Conservation (phyloP, 2,888 invertebrate species). For the Drosophila cognata region DNA sequence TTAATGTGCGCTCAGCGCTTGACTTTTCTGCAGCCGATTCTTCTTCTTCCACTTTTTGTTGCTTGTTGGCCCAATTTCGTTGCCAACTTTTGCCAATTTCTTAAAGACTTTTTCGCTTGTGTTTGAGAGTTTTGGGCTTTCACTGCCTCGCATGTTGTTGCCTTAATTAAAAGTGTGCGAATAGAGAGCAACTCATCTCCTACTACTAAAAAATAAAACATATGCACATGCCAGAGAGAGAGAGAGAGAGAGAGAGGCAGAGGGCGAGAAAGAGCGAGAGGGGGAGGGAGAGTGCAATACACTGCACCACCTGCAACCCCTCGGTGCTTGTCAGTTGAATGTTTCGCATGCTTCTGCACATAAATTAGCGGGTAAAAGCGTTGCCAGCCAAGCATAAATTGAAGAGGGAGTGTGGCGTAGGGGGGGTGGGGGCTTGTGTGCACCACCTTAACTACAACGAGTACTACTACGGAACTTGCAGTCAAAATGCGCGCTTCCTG, state of each 20-base stretch:
- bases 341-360: slow-evolving; percentile 70
- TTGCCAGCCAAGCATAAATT: slow-evolving; percentile 69
- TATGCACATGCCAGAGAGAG: slow-evolving; percentile 45
- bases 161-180: slow-evolving; percentile 56
- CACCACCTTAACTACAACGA: slow-evolving; percentile 17
- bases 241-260: not conserved
- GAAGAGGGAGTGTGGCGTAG: not conserved
- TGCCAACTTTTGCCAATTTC: slow-evolving; percentile 50
- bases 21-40: not conserved
- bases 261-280: not conserved
- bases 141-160: slow-evolving; percentile 9
- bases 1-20: slow-evolving; percentile 13
- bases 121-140: slow-evolving; percentile 16
- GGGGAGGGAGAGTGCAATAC: slow-evolving; percentile 42
- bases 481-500: slow-evolving; percentile 68
- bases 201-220: not conserved
- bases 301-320: slow-evolving; percentile 3
- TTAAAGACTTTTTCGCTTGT: slow-evolving; percentile 47
- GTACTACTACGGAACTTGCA: slow-evolving; percentile 41
- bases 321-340: slow-evolving; percentile 48
- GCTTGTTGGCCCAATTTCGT: slow-evolving; percentile 55
- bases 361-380: slow-evolving; percentile 70
- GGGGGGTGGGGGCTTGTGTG: not conserved
- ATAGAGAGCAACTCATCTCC: not conserved
- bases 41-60: slow-evolving; percentile 5